Evolutionary conservation across 64 coral and sea anemone genomes (phyloP), one percentile per base, ranked within the genome.

Genomic region (Dendrophyllia cribrosa): DNA sequence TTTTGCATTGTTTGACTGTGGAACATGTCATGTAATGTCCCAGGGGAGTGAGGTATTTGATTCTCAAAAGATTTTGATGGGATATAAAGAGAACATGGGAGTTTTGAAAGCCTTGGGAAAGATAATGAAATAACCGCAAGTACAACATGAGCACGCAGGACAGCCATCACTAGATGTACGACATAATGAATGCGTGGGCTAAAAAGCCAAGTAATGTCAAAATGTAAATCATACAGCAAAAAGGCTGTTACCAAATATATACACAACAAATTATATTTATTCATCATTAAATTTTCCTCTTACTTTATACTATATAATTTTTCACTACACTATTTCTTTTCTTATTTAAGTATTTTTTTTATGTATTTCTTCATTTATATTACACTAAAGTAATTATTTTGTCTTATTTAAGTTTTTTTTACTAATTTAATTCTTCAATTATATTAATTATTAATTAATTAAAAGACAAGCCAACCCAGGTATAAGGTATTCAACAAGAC

Each of bases 201-300:
- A 20, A 65, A 62, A 82, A 82, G 78, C 78, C 78, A 82, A 43
- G 12, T 19, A 19, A 82, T 19, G 58, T 82, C 78, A 82, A 82
- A 82, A 17, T 20, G 6, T 43, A 60, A 63, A 43, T 82, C 78
- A 82, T 82, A 82, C 24, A 82, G 43, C 59, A 63, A 63, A 15
- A 50, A 75, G 13, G 14, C 61, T 4, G 14, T 5, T 19, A 13
- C 17, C 61, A 64, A 64, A 20, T 15, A 20, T 64, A 19, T 64
- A 64, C 19, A 64, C 61, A 64, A 15, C 17, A 64, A 64, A 64
- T 17, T 64, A 64, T 19, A 9, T 56, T 64, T 15, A 64, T 19
- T 19, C 13, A 64, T 20, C 15, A 15, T 3, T 5, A 64, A 6
- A 19, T 64, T 64, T 64, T 20, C 61, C 14, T 15, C 14, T 15